Evolutionary conservation across 23 tunicate species (phyloP).

Genomic region (Corella eumyota): DNA sequence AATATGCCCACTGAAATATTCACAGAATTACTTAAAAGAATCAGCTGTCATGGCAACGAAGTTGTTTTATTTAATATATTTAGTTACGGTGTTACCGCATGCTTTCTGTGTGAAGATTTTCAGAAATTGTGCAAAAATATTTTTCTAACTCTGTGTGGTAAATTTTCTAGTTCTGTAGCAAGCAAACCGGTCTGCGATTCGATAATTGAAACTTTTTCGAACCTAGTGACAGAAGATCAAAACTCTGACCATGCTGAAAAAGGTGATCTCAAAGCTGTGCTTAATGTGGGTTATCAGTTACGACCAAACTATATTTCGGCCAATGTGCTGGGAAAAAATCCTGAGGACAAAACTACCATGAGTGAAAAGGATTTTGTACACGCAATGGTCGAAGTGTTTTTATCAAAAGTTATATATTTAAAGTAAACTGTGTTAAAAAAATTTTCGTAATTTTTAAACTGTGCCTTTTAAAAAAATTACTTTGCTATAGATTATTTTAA

Average conservation of each 20-base stretch:
- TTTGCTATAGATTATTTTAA: background rate
- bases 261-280: too few species aligned
- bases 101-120: slow-evolving; percentile 30
- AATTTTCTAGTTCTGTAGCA: slow-evolving; percentile 1
- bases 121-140: slow-evolving; percentile 13
- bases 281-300: slow-evolving; percentile 12
- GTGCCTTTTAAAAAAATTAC: background rate
- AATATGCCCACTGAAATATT: slow-evolving; percentile 11
- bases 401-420: slow-evolving; percentile 5
- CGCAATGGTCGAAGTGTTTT: slow-evolving; percentile 7
- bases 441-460: background rate
- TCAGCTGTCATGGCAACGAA: slow-evolving; percentile 54
- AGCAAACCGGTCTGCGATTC: slow-evolving; percentile 23
- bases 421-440: background rate
- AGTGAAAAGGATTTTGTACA: slow-evolving; percentile 13
- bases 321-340: background rate
- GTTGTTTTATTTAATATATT: slow-evolving; percentile 74
- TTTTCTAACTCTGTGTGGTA: slow-evolving; percentile 8
- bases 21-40: slow-evolving; percentile 11
- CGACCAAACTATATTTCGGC: slow-evolving; percentile 26
- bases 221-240: too few species aligned
- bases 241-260: too few species aligned
- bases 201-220: too few species aligned
- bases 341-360: slow-evolving; percentile 5
- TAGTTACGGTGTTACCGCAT: slow-evolving; percentile 57